These are phyloP conservation scores for Steatornis caripensis DNA, from an alignment of 2,113 vertebrate genomes.

Conservation along the genomic window DNA sequence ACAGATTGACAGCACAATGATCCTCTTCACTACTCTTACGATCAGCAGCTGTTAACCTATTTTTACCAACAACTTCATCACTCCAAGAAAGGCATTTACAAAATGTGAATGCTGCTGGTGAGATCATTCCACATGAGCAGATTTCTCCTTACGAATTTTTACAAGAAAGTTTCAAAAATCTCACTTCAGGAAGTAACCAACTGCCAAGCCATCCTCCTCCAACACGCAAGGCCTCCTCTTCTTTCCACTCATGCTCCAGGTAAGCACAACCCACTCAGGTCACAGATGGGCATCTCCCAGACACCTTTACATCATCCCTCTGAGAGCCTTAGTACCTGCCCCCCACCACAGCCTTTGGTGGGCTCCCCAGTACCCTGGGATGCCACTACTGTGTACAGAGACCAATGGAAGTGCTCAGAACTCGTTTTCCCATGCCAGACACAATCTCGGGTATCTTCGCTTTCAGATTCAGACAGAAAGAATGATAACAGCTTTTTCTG, in stretches of 20 bases:
- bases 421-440: neutral
- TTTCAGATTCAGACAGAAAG: neutral
- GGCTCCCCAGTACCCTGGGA: neutral
- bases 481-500: neutral
- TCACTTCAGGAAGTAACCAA: neutral
- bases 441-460: neutral
- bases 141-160: neutral
- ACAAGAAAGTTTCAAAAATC: neutral
- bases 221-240: neutral
- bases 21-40: conserved; percentile 15
- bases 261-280: neutral
- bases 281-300: neutral
- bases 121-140: neutral
- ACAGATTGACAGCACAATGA: conserved; percentile 16
- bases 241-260: neutral
- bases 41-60: conserved; percentile 59
- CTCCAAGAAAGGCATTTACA: neutral
- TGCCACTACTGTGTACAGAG: neutral
- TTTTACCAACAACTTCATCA: conserved; percentile 48
- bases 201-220: neutral
- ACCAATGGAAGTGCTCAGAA: neutral
- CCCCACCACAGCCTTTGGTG: neutral
- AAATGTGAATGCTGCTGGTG: conserved; percentile 17
- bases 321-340: neutral
- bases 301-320: neutral